phyloP scores from a whole-genome alignment of 2,113 vertebrate genomes.

The Phyllopteryx taeniolatus region DNA sequence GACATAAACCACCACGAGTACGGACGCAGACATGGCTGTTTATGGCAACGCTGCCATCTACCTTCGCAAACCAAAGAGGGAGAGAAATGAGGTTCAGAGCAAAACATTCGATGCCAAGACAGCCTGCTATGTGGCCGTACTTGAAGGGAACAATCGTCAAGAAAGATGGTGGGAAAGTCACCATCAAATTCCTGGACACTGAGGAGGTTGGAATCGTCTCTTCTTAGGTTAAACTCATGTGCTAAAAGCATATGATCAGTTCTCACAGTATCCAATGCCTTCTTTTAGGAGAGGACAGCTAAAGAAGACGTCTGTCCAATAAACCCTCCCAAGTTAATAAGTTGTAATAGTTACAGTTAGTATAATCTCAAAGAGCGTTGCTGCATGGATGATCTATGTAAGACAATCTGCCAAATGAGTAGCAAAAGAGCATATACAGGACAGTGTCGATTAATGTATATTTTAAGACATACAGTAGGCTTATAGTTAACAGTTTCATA shows the following conservation, averaged over 20 bases:
- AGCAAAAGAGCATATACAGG: background rate
- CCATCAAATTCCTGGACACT: slow-evolving; percentile 36
- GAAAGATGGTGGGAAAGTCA: slow-evolving; percentile 55
- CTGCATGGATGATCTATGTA: slow-evolving; percentile 95
- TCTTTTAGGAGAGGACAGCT: slow-evolving; percentile 53
- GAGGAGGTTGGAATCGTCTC: slow-evolving; percentile 38
- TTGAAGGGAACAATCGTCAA: slow-evolving; percentile 49
- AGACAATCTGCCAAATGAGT: slow-evolving; percentile 38
- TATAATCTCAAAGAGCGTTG: slow-evolving; percentile 94
- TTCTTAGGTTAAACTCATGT: background rate
- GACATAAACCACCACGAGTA: slow-evolving; percentile 57
- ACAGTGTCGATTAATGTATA: background rate
- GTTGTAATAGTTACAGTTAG: no score
- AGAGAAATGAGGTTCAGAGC: slow-evolving; percentile 61
- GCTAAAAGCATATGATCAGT: background rate
- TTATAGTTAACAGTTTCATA: background rate
- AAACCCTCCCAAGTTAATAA: slow-evolving; percentile 66
- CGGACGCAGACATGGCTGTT: slow-evolving; percentile 56
- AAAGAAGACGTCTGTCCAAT: slow-evolving; percentile 60
- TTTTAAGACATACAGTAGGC: background rate
- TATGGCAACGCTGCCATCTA: slow-evolving; percentile 63
- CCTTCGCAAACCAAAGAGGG: slow-evolving; percentile 62
- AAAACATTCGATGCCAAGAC: slow-evolving; percentile 58
- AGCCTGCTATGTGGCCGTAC: slow-evolving; percentile 52
- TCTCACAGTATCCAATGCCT: slow-evolving; percentile 13